Conservation (phyloP, 2,797 vertebrate species). For the Molossus alvarezi region DNA sequence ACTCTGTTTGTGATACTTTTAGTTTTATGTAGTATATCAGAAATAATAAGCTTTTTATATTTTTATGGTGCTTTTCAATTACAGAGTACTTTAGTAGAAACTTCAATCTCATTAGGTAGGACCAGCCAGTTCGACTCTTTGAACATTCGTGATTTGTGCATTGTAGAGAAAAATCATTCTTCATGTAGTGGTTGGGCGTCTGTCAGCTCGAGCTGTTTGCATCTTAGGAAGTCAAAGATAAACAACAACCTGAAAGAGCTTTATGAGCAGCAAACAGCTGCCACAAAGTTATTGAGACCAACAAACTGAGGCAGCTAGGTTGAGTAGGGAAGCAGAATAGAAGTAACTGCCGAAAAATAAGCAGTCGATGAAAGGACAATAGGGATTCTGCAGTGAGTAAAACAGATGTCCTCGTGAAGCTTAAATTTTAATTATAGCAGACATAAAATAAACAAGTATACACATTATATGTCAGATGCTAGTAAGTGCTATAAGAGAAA, state of each 20-base stretch:
- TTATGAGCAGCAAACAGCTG: not conserved
- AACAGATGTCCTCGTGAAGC: not conserved
- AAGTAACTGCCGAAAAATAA: not conserved
- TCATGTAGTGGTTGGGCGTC: not conserved
- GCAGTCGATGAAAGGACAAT: not conserved
- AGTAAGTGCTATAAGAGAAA: not conserved
- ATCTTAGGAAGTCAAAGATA: slow-evolving; percentile 2
- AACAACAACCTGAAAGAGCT: not conserved
- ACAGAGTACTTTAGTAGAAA: not conserved
- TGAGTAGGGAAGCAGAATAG: not conserved
- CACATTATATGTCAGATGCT: not conserved
- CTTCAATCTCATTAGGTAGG: not conserved
- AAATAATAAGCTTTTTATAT: not conserved
- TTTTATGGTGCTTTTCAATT: not conserved
- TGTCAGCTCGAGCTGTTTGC: not conserved
- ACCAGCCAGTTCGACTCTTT: not conserved
- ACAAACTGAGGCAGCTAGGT: not conserved
- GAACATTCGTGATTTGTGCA: not conserved
- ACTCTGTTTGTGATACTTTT: not conserved
- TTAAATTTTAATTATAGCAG: not conserved
- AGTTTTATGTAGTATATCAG: slow-evolving; percentile 37
- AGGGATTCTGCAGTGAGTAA: not conserved
- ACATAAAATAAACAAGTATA: not conserved
- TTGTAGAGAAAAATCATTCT: not conserved
- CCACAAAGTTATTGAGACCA: not conserved